These are phyloP conservation scores for Thymelicus acteon DNA, from an alignment of 2,888 invertebrate genomes.

Conservation along the genomic window DNA sequence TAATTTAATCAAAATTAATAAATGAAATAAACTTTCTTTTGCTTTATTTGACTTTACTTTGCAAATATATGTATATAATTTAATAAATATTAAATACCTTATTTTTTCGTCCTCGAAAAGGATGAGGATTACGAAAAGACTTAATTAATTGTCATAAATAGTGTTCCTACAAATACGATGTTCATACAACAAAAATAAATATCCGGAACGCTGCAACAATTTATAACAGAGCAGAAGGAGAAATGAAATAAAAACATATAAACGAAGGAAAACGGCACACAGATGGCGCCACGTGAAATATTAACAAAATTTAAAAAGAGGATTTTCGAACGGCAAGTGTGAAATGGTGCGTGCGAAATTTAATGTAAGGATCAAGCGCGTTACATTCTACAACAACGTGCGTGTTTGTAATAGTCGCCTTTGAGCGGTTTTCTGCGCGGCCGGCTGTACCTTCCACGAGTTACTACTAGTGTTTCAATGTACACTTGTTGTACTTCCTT, in stretches of 20 bases:
- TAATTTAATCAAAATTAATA: too few species aligned
- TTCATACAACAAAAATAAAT: conserved; percentile 25
- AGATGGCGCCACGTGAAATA: conserved; percentile 78
- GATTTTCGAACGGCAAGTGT: conserved; percentile 54
- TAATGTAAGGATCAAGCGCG: conserved; percentile 58
- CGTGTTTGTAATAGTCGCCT: conserved; percentile 40
- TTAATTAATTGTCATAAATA: neutral
- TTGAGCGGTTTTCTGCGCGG: neutral
- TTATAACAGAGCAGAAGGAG: conserved; percentile 40
- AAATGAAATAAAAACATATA: conserved; percentile 52
- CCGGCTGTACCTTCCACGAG: neutral
- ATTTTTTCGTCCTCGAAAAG: too few species aligned
- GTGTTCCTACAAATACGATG: neutral
- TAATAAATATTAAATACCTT: too few species aligned
- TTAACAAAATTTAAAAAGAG: conserved; percentile 75
- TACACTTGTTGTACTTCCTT: too few species aligned
- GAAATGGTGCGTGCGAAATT: conserved; percentile 76
- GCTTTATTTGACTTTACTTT: too few species aligned
- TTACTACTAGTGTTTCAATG: neutral
- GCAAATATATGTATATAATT: too few species aligned
- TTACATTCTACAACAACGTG: conserved; percentile 41
- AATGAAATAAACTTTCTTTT: too few species aligned
- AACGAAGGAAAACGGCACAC: conserved; percentile 59
- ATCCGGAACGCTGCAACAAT: conserved; percentile 29
- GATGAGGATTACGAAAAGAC: too few species aligned